Base-by-base conservation (phyloP, 2,797 vertebrate species). In the Momotus momota region DNA sequence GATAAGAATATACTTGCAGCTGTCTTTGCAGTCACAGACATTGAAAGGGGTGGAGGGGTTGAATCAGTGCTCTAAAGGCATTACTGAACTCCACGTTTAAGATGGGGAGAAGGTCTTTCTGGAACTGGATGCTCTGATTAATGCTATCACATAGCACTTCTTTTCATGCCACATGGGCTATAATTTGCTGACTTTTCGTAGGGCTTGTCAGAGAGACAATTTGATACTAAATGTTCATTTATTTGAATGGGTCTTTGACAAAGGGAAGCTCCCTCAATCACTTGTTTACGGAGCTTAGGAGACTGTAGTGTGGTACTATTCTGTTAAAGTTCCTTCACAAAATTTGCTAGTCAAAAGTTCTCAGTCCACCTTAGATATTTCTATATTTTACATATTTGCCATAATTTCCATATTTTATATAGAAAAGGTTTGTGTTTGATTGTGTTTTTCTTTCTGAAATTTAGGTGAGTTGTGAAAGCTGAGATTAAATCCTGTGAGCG, bases 1-100 rank as follows among this genome's bases (percentile, higher is more conserved):
- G 79, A 82, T 94, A 93, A 95, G 92, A 94, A 95, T 95, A 83
- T 91, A 79, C 86, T 89, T 82, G 78, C 96, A 97, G 96, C 96
- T 97, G 96, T 87, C 89, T 96, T 73, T 92, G 86, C 83, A 86
- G 87, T 48, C 88, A 71, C 54, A 89, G 77, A 67, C 94, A 70
- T 35, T 66, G 90, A 71, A 83, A 88, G 40, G 65, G 40, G 70
- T 0, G 4, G 20, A 21, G 78, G 38, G 48, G 31, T 43, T 83
- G 77, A 84, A 70, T 73, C 4, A 15, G 40, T 75, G 81, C 90
- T 86, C 87, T 81, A 43, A 92, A 84, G 62, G 6, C 8, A 10
- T 38, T 77, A 11, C n/a, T 38, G 88, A 72, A 13, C 64, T 77
- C 49, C 38, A 14, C 27, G 12, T 46, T 69, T 60, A 31, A 40